These are phyloP conservation scores for Sebastes wilsoni DNA, from an alignment of 2,797 vertebrate species.

Conservation along the genomic window DNA sequence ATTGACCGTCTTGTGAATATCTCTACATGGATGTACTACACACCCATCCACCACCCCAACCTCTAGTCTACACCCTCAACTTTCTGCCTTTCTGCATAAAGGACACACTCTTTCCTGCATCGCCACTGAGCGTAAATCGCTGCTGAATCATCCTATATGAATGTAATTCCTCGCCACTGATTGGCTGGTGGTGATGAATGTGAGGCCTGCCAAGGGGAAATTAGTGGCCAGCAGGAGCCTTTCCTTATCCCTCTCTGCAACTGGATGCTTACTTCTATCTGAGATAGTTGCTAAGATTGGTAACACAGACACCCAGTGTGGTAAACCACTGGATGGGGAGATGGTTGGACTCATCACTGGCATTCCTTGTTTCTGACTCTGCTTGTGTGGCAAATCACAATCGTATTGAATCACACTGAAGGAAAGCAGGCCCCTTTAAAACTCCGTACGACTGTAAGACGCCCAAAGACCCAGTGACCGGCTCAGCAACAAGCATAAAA, in stretches of 20 bases:
- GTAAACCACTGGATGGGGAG: not conserved
- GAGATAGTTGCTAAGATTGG: not conserved
- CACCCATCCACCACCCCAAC: not conserved
- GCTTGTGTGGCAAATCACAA: not conserved
- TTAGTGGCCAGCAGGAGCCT: not conserved
- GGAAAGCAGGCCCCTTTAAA: not conserved
- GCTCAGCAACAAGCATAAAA: not conserved
- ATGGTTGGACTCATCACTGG: not conserved
- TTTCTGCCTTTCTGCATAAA: not conserved
- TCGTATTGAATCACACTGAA: not conserved
- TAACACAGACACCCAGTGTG: not conserved
- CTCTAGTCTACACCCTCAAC: not conserved
- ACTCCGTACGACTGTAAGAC: not conserved
- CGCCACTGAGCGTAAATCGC: not conserved
- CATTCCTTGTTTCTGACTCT: not conserved
- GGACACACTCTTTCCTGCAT: not conserved
- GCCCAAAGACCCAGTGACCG: not conserved
- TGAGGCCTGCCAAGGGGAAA: not conserved
- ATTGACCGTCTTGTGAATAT: not conserved
- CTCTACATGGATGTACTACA: not conserved
- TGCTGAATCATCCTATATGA: not conserved
- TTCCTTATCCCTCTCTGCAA: not conserved
- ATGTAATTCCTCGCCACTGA: not conserved
- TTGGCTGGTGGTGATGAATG: not conserved
- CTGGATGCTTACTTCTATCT: not conserved